Evolutionary conservation across 2,113 vertebrate genomes (phyloP), one percentile per base, ranked within the genome.

Genomic region (Falcunculus frontatus): DNA sequence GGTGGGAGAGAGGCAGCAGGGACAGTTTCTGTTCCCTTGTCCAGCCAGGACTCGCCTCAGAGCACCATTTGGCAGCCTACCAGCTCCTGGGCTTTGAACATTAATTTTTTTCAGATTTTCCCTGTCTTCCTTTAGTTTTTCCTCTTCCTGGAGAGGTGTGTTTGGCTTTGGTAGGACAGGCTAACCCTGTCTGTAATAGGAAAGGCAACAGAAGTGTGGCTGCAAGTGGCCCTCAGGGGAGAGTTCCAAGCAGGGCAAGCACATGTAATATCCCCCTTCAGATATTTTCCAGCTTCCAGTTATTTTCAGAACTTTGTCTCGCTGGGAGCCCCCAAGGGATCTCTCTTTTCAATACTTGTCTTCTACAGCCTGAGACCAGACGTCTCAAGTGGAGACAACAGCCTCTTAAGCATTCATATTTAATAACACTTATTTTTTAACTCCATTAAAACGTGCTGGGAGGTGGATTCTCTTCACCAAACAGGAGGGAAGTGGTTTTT

Each of bases 321-420:
- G 1, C 23, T 17, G 30, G 68, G 41, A 83, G 29, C 6, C 15
- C 69, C 57, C 1, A 2, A 14, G 72, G 25, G 39, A 81, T 47
- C 10, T 88, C 59, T 83, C 50, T 70, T 91, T 90, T 74, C 76
- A 84, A 53, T 84, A n/a, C 22, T 90, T 21, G 39, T 62, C 64
- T 86, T 91, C 68, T 59, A 19, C 75, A 72, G 64, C 55, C 63
- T 8, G 52, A 90, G 83, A 81, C 60, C 52, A 93, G 86, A 83
- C 5, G 3, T 89, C 86, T 87, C 72, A 68, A 93, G 78, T 26
- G 29, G 64, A 95, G 93, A 87, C 86, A 67, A 67, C 10, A 49
- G 76, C 56, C 56, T 78, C 55, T 93, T 74, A 59, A 78, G 16
- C 76, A 82, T 86, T 87, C 73, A 92, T 89, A 78, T 93, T 96